Evolutionary conservation across 1,140 invertebrate species (phyloP).

Genomic region (Euura lappo): DNA sequence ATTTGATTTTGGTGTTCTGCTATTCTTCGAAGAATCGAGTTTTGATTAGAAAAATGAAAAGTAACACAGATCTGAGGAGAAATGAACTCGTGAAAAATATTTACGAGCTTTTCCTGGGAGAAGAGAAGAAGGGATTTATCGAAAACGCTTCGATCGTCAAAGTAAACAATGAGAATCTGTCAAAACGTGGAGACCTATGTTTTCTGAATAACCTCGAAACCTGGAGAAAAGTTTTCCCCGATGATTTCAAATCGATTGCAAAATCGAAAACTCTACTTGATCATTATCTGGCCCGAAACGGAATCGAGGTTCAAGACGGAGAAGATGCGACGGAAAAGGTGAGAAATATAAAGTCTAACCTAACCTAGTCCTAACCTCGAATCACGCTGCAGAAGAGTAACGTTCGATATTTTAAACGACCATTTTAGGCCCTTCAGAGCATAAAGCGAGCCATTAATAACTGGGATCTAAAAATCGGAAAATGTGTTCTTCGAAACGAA

Average conservation of each 20-base stretch:
- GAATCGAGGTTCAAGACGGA: not conserved
- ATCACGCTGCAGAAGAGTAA: constrained; percentile 1
- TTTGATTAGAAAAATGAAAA: not conserved
- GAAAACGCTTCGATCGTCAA: constrained; percentile 49
- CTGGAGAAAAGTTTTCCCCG: constrained; percentile 52
- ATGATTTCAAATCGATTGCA: constrained; percentile 21
- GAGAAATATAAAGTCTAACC: constrained; percentile 15
- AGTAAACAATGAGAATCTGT: constrained; percentile 57
- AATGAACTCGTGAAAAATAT: not conserved
- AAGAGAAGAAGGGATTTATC: not conserved
- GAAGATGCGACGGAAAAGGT: constrained; percentile 36
- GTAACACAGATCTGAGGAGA: not conserved
- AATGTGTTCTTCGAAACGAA: constrained; percentile 35
- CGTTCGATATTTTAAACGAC: constrained; percentile 20
- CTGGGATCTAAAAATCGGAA: constrained; percentile 40
- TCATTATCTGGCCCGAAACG: constrained; percentile 27
- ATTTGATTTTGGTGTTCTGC: too few species aligned
- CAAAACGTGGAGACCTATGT: constrained; percentile 59
- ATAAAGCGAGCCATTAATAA: constrained; percentile 32
- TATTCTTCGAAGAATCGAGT: too few species aligned
- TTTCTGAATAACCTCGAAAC: constrained; percentile 58
- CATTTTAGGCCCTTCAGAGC: constrained; percentile 34
- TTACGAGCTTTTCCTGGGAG: not conserved
- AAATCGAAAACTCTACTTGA: constrained; percentile 34
- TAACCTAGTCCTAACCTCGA: constrained; percentile 14